Base-by-base conservation (phyloP, 2,797 vertebrate genomes). In the Buceros bicornis region DNA sequence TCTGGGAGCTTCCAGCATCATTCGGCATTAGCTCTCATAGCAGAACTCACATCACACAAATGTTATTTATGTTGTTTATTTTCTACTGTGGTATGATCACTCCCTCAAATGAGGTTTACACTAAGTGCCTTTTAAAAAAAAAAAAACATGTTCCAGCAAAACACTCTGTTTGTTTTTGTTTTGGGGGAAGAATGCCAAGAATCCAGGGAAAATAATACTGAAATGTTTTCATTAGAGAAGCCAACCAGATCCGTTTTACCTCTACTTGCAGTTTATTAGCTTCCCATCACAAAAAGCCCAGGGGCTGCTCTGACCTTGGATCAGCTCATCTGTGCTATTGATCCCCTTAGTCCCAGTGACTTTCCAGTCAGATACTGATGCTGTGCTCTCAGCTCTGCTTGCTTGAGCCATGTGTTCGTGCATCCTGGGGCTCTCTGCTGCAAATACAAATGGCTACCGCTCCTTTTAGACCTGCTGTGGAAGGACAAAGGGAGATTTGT, bases 21-120 rank as follows among this genome's bases (percentile, higher is more conserved):
- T 53, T 57, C 5, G 9, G 69, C 61, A 45, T 71, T 73, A 77
- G 67, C 48, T 82, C 61, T 88, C 69, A 53, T 8, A 43, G 74
- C 87, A 90, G 83, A 95, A 61, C 62, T 91, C 5, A 6, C 3
- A 16, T 81, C 82, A 77, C 64, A 66, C 37, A 67, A 57, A 90
- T 58, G 82, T 92, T 89, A 88, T 91, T 95, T 86, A 83, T 95
- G 67, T 50, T 94, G 87, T 90, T 93, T 86, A 57, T 95, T 95
- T 93, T 89, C 85, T 81, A 33, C 85, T 78, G 69, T 83, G 91
- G 31, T 74, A 13, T 43, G 89, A 94, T 71, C 45, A 47, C 50
- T 94, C 69, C 54, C 76, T 87, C 89, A 95, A 93, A 94, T 78
- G 64, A 95, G 50, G 64, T 12, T 93, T 66, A 62, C 20, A 48